Evolutionary conservation across 1,140 invertebrate species (phyloP).

Genomic region (Drosophila willistoni): DNA sequence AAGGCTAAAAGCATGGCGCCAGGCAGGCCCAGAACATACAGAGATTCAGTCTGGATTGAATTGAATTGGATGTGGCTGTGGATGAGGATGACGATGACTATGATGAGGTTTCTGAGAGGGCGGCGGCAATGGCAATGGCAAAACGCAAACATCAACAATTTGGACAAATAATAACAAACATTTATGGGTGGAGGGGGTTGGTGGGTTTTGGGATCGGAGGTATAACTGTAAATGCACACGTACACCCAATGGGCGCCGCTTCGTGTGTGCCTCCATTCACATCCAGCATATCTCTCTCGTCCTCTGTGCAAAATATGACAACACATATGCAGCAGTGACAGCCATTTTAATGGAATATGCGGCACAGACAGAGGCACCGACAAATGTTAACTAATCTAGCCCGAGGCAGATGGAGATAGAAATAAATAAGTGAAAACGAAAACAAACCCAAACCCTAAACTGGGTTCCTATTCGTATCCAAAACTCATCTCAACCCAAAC

Average conservation of each 20-base stretch:
- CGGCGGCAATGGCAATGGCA: slow-evolving; percentile 60
- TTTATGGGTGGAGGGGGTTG: slow-evolving; percentile 59
- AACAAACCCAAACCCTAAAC: background rate
- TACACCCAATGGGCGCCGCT: slow-evolving; percentile 38
- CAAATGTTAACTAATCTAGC: slow-evolving; percentile 13
- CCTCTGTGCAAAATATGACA: slow-evolving; percentile 65
- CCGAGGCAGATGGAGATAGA: slow-evolving; percentile 8
- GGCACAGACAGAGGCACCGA: slow-evolving; percentile 28
- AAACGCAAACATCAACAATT: slow-evolving; percentile 82
- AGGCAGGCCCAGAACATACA: slow-evolving; percentile 14
- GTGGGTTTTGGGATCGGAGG: background rate
- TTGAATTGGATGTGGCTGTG: slow-evolving; percentile 30
- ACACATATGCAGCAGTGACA: slow-evolving; percentile 76
- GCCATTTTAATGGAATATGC: slow-evolving; percentile 80
- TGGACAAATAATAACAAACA: slow-evolving; percentile 73
- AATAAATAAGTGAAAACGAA: slow-evolving; percentile 13
- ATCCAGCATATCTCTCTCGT: slow-evolving; percentile 17
- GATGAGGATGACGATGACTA: slow-evolving; percentile 43
- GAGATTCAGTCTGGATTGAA: slow-evolving; percentile 8
- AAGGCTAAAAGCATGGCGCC: slow-evolving; percentile 27
- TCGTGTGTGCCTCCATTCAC: background rate
- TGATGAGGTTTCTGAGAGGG: slow-evolving; percentile 39
- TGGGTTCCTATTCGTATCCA: background rate
- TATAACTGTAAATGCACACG: slow-evolving; percentile 67
- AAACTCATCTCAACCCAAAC: background rate